A percentile compares a stretch with the other conserved stretches of the same genome.
Conservation (phyloP, 1,140 invertebrate genomes). For the Pachypeltis micranthus region DNA sequence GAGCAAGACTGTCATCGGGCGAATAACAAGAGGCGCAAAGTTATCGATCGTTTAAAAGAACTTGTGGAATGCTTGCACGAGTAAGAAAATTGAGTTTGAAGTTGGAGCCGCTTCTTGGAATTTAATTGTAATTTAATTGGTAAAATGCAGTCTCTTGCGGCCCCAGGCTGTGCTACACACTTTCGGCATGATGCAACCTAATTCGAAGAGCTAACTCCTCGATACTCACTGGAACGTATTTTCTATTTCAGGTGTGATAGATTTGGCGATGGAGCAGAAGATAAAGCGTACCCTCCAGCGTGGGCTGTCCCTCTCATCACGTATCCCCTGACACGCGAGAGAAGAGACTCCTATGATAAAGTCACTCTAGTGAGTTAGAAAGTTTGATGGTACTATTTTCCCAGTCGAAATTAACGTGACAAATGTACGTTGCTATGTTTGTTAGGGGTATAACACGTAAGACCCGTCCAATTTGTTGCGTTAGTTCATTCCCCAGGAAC, state of each 20-base stretch:
- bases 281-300: slow-evolving; percentile 2
- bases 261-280: background rate
- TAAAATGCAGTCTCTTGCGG: background rate
- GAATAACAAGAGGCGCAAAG: background rate
- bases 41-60: background rate
- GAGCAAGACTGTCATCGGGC: background rate
- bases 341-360: background rate
- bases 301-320: slow-evolving; percentile 11
- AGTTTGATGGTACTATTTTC: no score
- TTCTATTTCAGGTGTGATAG: background rate
- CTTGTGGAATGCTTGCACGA: background rate
- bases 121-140: background rate
- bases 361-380: background rate
- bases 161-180: background rate
- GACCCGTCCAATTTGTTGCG: no score
- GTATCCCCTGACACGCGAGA: slow-evolving; percentile 4
- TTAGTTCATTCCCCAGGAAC: no score
- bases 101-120: background rate
- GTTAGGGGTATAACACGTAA: no score
- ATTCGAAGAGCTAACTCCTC: background rate
- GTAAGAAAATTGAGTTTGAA: background rate
- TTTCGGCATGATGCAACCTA: background rate
- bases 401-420: no score
- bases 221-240: background rate
- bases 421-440: no score